Evolutionary conservation across 2,797 vertebrate genomes (phyloP).

Genomic region (Characodon lateralis): DNA sequence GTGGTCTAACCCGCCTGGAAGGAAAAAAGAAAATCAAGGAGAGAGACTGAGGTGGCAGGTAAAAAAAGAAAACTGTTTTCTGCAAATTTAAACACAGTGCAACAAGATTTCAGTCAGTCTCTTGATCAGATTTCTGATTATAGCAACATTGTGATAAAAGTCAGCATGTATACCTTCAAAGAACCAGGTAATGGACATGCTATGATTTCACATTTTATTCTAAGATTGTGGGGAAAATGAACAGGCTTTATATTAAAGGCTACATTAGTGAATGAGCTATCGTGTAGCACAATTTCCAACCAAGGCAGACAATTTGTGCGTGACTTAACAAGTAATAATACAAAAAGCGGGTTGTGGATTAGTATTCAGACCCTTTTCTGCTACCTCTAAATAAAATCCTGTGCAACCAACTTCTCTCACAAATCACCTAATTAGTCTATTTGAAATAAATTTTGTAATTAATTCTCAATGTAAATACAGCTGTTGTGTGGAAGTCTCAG

Average conservation of each 20-base stretch:
- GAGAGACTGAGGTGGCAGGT: conserved; percentile 25
- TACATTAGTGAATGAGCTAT: no score
- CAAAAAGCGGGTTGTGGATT: no score
- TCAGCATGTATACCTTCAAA: no score
- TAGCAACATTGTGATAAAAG: no score
- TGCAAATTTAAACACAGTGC: neutral
- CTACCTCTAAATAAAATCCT: no score
- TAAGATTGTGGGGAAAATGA: neutral
- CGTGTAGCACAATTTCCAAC: no score
- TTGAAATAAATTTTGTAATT: no score
- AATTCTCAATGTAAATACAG: neutral
- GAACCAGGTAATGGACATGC: neutral
- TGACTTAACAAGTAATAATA: no score
- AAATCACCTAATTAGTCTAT: no score
- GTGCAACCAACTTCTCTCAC: no score
- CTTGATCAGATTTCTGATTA: neutral
- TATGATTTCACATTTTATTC: neutral
- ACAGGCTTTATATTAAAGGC: neutral
- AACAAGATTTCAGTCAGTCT: neutral
- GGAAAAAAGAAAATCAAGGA: conserved; percentile 2
- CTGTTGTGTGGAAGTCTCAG: neutral
- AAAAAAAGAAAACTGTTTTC: conserved; percentile 26
- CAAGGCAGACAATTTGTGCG: no score
- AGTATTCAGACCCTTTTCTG: no score
- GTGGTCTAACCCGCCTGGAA: conserved; percentile 26